Evolutionary conservation across 2,888 invertebrate species (phyloP).

Genomic region (Drosophila austrosaltans): DNA sequence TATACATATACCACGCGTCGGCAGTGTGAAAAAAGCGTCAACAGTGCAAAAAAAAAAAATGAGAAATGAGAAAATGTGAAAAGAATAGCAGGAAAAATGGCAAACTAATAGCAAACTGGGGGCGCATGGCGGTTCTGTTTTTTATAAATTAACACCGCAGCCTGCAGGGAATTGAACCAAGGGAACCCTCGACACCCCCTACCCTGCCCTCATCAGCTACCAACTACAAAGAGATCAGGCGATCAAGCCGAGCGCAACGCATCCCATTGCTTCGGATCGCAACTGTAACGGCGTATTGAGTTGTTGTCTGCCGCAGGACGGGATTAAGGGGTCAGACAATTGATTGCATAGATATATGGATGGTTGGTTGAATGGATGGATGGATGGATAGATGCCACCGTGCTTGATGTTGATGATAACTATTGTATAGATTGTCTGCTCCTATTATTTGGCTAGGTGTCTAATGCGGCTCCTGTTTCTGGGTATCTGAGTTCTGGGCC

Average conservation of each 20-base stretch:
- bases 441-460: slow-evolving; percentile 66
- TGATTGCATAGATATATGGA: slow-evolving; percentile 25
- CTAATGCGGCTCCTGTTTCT: slow-evolving; percentile 45
- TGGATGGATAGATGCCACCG: slow-evolving; percentile 12
- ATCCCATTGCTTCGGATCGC: slow-evolving; percentile 43
- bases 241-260: slow-evolving; percentile 62
- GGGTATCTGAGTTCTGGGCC: slow-evolving; percentile 49
- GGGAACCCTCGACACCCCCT: neutral
- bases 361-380: slow-evolving; percentile 13
- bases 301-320: slow-evolving; percentile 75
- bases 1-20: slow-evolving; percentile 57
- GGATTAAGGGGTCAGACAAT: slow-evolving; percentile 67
- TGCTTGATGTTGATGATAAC: slow-evolving; percentile 33
- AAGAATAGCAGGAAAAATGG: slow-evolving; percentile 20
- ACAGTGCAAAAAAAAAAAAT: slow-evolving; percentile 56
- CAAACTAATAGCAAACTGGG: slow-evolving; percentile 23
- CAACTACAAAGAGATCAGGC: slow-evolving; percentile 47
- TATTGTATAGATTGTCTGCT: slow-evolving; percentile 34
- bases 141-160: slow-evolving; percentile 62
- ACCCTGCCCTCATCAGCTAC: slow-evolving; percentile 21
- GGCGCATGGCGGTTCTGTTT: slow-evolving; percentile 54
- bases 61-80: slow-evolving; percentile 6
- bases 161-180: slow-evolving; percentile 7
- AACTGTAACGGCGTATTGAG: slow-evolving; percentile 69
- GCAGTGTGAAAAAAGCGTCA: slow-evolving; percentile 66